Conservation (phyloP, 2,888 invertebrate species). For the Nemapogon koenigi region DNA sequence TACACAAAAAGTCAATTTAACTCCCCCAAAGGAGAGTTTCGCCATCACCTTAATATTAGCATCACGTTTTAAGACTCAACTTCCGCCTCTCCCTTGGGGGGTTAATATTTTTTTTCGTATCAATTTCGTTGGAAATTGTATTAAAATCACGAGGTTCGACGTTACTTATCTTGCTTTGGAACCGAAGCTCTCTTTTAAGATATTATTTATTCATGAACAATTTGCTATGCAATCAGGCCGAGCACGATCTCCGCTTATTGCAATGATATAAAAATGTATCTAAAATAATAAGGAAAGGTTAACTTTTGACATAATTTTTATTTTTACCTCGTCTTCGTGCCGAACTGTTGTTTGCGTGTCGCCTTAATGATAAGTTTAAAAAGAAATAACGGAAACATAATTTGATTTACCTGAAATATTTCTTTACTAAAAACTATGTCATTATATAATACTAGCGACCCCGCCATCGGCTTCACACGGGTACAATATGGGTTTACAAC, state of each 20-base stretch:
- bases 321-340: no score
- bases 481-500: no score
- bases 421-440: no score
- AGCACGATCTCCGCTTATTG: constrained; percentile 17
- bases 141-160: constrained; percentile 25
- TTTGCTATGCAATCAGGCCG: constrained; percentile 58
- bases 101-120: constrained; percentile 26
- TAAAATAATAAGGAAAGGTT: no score
- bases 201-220: constrained; percentile 63
- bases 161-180: constrained; percentile 6
- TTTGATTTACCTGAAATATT: no score
- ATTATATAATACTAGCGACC: no score
- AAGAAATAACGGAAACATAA: no score
- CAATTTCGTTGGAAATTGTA: constrained; percentile 26
- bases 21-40: constrained; percentile 10
- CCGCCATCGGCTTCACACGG: no score
- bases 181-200: constrained; percentile 25
- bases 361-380: no score
- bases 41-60: constrained; percentile 18
- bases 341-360: no score
- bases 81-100: constrained; percentile 17
- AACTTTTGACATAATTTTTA: no score
- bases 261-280: background rate
- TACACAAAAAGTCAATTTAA: constrained; percentile 10
- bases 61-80: constrained; percentile 21